Conservation (phyloP, 1,140 invertebrate genomes). For the Drosophila erecta region DNA sequence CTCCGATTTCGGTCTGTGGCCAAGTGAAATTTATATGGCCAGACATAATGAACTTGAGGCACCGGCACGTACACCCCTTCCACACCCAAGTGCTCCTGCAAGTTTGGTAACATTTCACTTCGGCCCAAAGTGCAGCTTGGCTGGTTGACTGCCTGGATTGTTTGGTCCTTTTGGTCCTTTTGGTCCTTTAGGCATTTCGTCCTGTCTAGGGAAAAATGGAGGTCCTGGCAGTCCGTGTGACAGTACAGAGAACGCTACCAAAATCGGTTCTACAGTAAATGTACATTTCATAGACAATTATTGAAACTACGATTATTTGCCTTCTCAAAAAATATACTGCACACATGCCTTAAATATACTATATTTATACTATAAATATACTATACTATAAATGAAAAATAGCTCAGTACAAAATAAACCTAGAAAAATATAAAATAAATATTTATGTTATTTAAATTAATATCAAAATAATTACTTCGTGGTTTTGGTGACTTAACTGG, state of each 20-base stretch:
- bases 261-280: neutral
- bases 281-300: too few relatives aligned
- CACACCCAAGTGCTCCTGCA: slow-evolving; percentile 2
- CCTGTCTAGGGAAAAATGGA: neutral
- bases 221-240: neutral
- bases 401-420: too few relatives aligned
- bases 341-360: too few relatives aligned
- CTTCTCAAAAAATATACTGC: too few relatives aligned
- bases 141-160: slow-evolving; percentile 45
- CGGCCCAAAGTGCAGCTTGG: slow-evolving; percentile 61
- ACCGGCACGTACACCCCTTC: slow-evolving; percentile 61
- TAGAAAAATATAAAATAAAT: too few relatives aligned
- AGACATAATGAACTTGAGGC: slow-evolving; percentile 80
- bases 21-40: slow-evolving; percentile 80
- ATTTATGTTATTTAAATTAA: too few relatives aligned
- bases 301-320: too few relatives aligned
- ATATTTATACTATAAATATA: too few relatives aligned
- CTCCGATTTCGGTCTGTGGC: slow-evolving; percentile 80
- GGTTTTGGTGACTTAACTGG: too few relatives aligned
- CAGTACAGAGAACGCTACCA: neutral
- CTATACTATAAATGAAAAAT: too few relatives aligned
- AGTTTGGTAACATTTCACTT: slow-evolving; percentile 64
- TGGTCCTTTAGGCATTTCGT: slow-evolving; percentile 45
- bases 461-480: too few relatives aligned
- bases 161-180: slow-evolving; percentile 43